Conservation (phyloP, 2,797 vertebrate species). For the Microchirus variegatus region DNA sequence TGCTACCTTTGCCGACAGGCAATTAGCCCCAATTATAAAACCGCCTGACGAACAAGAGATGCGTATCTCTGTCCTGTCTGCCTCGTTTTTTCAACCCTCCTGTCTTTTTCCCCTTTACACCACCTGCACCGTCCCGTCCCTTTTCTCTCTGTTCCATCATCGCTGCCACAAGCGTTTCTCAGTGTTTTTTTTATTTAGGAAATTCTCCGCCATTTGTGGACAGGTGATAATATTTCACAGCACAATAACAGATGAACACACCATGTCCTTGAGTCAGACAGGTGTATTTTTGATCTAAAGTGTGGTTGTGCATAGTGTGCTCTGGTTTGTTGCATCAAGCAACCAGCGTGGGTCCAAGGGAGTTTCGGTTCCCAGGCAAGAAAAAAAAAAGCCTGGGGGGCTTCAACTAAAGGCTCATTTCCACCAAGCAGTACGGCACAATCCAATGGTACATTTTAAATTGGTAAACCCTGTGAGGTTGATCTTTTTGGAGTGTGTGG, state of each 20-base stretch:
- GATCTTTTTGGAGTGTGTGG: no score
- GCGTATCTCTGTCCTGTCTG: conserved; percentile 38
- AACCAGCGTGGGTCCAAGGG: not conserved
- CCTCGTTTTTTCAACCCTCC: conserved; percentile 7
- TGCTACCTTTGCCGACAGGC: conserved; percentile 72
- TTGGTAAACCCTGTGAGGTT: no score
- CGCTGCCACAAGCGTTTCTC: conserved; percentile 15
- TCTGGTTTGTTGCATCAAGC: conserved; percentile 50
- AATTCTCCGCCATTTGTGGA: conserved; percentile 17
- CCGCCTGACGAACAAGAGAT: conserved; percentile 53
- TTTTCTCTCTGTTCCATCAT: not conserved
- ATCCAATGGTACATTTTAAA: no score
- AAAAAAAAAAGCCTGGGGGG: no score
- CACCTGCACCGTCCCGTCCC: not conserved
- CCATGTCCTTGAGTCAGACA: conserved; percentile 35
- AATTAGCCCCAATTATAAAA: conserved; percentile 74
- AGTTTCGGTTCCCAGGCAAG: no score
- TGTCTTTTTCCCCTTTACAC: conserved; percentile 32
- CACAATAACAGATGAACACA: conserved; percentile 20
- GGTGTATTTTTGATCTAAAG: conserved; percentile 35
- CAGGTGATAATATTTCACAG: conserved; percentile 8
- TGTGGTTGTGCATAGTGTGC: conserved; percentile 32
- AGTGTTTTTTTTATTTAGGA: conserved; percentile 48
- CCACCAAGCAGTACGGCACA: no score
- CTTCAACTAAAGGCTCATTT: no score